A percentile compares a stretch with the other conserved stretches of the same genome.
phyloP scores from a whole-genome alignment of 2,113 vertebrate genomes.

The Misgurnus anguillicaudatus region DNA sequence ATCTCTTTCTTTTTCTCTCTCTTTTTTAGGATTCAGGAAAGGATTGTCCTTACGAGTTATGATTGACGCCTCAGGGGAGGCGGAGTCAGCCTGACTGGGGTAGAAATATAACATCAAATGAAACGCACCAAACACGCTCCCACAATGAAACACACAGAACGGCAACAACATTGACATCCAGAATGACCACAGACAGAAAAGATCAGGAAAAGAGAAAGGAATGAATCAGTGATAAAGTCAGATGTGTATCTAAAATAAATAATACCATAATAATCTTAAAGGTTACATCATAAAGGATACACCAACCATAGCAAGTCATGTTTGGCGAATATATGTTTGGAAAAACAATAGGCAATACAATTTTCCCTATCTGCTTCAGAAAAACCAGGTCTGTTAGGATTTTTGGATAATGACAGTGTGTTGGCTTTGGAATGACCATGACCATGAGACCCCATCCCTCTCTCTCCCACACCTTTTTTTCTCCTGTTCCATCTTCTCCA shows the following conservation, averaged over 20 bases:
- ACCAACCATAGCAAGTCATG: background rate
- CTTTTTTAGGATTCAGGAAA: constrained; percentile 38
- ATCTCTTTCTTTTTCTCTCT: constrained; percentile 12
- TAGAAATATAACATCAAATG: background rate
- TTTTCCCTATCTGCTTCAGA: too few relatives aligned
- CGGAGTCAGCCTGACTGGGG: constrained; percentile 66
- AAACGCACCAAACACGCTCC: constrained; percentile 38
- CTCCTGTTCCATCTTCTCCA: constrained; percentile 57
- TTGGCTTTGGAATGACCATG: background rate
- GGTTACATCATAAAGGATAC: background rate
- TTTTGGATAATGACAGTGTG: too few relatives aligned
- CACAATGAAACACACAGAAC: background rate
- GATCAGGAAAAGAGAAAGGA: constrained; percentile 9
- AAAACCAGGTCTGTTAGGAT: too few relatives aligned
- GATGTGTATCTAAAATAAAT: background rate
- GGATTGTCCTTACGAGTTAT: constrained; percentile 51
- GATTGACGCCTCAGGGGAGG: constrained; percentile 48
- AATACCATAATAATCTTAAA: background rate
- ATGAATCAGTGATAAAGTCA: constrained; percentile 3
- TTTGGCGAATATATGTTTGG: too few relatives aligned
- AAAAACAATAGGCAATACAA: too few relatives aligned
- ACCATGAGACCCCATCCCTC: background rate
- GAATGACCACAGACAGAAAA: constrained; percentile 44
- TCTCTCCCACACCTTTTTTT: constrained; percentile 65
- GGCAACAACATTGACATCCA: constrained; percentile 34